Percentiles rank a stretch among this genome's conserved stretches.
Conservation (phyloP, 2,113 vertebrate species). For the Melanerpes formicivorus region DNA sequence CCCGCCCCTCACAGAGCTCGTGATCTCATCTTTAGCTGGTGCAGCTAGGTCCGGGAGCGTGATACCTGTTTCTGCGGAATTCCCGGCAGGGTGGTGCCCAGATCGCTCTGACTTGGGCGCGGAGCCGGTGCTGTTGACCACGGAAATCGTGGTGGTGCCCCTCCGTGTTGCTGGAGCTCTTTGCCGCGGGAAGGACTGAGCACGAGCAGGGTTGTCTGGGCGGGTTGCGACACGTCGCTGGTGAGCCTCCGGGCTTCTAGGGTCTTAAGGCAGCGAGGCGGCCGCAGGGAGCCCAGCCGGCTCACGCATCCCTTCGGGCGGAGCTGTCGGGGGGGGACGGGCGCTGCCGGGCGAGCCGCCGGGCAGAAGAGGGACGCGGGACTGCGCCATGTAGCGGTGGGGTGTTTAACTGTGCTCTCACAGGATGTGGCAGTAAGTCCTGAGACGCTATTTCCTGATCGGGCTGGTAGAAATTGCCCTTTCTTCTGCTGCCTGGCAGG, state of each 20-base stretch:
- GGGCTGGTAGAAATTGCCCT: accelerated
- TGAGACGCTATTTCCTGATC: accelerated
- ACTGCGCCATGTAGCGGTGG: not conserved
- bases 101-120: no score
- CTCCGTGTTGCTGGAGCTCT: not conserved
- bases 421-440: accelerated
- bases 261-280: no score
- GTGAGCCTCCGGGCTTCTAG: not conserved
- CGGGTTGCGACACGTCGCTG: not conserved
- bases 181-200: not conserved
- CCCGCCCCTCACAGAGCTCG: no score
- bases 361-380: not conserved
- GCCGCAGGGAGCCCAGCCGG: not conserved
- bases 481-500: not conserved
- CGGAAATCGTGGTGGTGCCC: not conserved
- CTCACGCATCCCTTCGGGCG: not conserved
- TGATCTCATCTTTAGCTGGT: no score
- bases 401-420: not conserved
- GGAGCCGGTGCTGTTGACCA: not conserved
- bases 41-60: not conserved
- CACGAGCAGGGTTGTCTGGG: not conserved
- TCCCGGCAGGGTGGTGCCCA: not conserved
- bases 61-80: not conserved
- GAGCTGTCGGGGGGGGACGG: no score
- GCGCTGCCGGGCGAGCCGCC: no score